Evolutionary conservation across 2,113 vertebrate species (phyloP).

Genomic region (Lycaon pictus): DNA sequence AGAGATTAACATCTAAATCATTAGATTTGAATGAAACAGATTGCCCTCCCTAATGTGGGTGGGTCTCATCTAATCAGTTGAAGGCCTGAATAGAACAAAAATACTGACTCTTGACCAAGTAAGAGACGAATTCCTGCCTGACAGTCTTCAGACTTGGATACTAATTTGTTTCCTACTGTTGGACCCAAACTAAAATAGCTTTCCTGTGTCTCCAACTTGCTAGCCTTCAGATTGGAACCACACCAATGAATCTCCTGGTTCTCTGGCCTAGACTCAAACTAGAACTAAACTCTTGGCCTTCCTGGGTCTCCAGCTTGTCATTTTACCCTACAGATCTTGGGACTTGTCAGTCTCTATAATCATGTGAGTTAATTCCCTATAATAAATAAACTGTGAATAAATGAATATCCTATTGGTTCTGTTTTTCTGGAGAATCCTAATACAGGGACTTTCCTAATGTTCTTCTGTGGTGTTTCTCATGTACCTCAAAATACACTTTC

Average conservation of each 20-base stretch:
- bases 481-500: background rate
- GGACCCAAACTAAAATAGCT: background rate
- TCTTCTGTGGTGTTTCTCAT: background rate
- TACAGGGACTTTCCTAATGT: background rate
- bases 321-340: background rate
- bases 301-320: background rate
- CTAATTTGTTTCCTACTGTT: background rate
- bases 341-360: background rate
- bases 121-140: background rate
- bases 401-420: background rate
- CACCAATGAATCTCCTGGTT: background rate
- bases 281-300: background rate
- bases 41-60: background rate
- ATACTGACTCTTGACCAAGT: background rate
- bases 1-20: background rate
- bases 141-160: background rate
- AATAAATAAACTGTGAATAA: background rate
- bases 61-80: background rate
- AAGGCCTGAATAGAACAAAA: background rate
- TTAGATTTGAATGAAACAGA: background rate
- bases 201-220: background rate
- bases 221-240: background rate
- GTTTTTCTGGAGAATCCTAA: background rate
- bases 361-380: background rate
- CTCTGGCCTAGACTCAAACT: background rate